Percentiles rank a stretch among this genome's conserved stretches.
These are phyloP conservation scores for Himalopsyche japonica DNA, from an alignment of 2,888 invertebrate species.

Conservation along the genomic window DNA sequence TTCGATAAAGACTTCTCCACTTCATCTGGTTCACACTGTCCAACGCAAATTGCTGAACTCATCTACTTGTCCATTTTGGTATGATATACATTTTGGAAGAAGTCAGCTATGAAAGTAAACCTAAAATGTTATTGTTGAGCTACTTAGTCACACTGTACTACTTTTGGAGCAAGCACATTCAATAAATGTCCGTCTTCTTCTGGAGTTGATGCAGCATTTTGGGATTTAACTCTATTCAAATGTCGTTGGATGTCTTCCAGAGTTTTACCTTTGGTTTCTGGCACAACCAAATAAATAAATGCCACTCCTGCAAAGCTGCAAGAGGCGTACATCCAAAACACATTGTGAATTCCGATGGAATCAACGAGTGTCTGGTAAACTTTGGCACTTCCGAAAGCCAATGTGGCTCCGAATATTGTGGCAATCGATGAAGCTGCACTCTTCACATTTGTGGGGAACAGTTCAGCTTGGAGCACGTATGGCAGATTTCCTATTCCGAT, in stretches of 20 bases:
- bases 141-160: neutral
- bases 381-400: constrained; percentile 64
- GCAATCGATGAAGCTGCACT: constrained; percentile 63
- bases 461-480: constrained; percentile 66
- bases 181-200: neutral
- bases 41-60: too few relatives aligned
- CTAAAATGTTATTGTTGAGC: neutral
- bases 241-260: constrained; percentile 60
- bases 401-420: constrained; percentile 59
- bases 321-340: constrained; percentile 62
- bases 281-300: constrained; percentile 62
- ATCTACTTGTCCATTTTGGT: too few relatives aligned
- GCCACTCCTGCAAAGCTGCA: constrained; percentile 60
- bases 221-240: constrained; percentile 6
- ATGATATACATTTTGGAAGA: too few relatives aligned
- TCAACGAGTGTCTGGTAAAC: constrained; percentile 63
- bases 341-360: constrained; percentile 59
- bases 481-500: constrained; percentile 64
- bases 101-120: too few relatives aligned
- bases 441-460: constrained; percentile 67
- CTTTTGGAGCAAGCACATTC: neutral
- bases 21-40: too few relatives aligned
- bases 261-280: constrained; percentile 67
- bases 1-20: too few relatives aligned
- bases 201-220: neutral